Evolutionary conservation across 1,140 invertebrate genomes (phyloP).

Genomic region (Drosophila subobscura): DNA sequence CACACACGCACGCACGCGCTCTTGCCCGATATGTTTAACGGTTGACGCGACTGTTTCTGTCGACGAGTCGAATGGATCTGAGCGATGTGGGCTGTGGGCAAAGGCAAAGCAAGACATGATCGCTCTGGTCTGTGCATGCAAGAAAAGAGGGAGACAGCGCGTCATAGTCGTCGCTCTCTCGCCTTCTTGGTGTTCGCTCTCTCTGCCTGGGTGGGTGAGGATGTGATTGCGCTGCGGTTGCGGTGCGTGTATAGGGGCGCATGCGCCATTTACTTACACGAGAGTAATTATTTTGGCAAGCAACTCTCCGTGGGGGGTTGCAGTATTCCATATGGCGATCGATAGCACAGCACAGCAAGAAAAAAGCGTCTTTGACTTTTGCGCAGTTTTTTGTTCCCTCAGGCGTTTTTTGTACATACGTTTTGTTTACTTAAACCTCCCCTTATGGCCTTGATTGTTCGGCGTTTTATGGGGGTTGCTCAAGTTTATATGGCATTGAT

Average conservation of each 20-base stretch:
- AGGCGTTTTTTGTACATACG: slow-evolving; percentile 8
- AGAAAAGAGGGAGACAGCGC: not conserved
- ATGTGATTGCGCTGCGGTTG: not conserved
- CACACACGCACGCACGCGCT: slow-evolving; percentile 61
- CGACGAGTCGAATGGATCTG: slow-evolving; percentile 55
- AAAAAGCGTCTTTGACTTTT: slow-evolving; percentile 43
- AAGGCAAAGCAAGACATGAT: slow-evolving; percentile 8
- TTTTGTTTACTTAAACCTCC: slow-evolving; percentile 33
- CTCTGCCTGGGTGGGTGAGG: slow-evolving; percentile 12
- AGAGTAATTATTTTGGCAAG: slow-evolving; percentile 44
- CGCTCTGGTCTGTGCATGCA: slow-evolving; percentile 27
- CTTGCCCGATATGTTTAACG: slow-evolving; percentile 4
- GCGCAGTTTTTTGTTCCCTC: slow-evolving; percentile 14
- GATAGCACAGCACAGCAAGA: slow-evolving; percentile 15
- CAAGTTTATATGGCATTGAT: slow-evolving; percentile 15
- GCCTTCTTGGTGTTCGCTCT: not conserved
- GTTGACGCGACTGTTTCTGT: slow-evolving; percentile 51
- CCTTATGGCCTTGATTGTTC: not conserved
- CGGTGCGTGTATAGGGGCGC: slow-evolving; percentile 46
- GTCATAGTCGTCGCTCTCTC: not conserved
- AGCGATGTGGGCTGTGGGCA: slow-evolving; percentile 10
- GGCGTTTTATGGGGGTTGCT: slow-evolving; percentile 31
- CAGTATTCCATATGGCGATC: slow-evolving; percentile 28
- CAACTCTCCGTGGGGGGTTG: slow-evolving; percentile 21
- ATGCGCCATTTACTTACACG: slow-evolving; percentile 47